phyloP scores from a whole-genome alignment of 2,113 vertebrate genomes.

The Maccullochella peelii region DNA sequence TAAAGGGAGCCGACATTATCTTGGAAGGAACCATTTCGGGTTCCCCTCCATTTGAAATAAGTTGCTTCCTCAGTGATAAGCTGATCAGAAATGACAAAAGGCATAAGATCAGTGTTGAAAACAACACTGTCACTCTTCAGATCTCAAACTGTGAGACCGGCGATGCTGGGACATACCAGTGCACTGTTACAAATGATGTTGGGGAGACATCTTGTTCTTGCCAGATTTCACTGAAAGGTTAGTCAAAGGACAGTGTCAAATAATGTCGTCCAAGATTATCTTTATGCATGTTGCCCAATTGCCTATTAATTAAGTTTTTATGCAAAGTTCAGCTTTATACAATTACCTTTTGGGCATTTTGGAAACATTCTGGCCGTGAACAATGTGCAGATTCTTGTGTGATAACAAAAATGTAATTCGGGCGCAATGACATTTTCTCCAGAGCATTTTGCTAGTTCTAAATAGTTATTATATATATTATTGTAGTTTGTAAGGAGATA shows the following conservation, averaged over 20 bases:
- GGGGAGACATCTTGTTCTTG: slow-evolving; percentile 90
- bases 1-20: slow-evolving; percentile 90
- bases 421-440: not conserved
- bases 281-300: slow-evolving; percentile 8
- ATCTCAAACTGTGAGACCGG: slow-evolving; percentile 89
- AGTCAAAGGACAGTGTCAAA: slow-evolving; percentile 72
- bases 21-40: slow-evolving; percentile 91
- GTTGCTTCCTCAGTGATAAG: slow-evolving; percentile 91
- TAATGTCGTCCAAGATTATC: no score
- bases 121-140: slow-evolving; percentile 87
- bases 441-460: not conserved
- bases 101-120: slow-evolving; percentile 87
- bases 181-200: slow-evolving; percentile 89
- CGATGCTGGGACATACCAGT: slow-evolving; percentile 91
- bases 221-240: slow-evolving; percentile 92
- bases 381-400: not conserved
- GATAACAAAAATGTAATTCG: not conserved
- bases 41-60: slow-evolving; percentile 92
- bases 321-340: not conserved
- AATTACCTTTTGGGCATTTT: not conserved
- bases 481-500: not conserved
- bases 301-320: not conserved
- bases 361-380: not conserved
- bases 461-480: not conserved
- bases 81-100: slow-evolving; percentile 88